A percentile compares a stretch with the other conserved stretches of the same genome.
These are phyloP conservation scores for Aspidiotus rigidus DNA, from an alignment of 2,888 invertebrate species.

Conservation along the genomic window DNA sequence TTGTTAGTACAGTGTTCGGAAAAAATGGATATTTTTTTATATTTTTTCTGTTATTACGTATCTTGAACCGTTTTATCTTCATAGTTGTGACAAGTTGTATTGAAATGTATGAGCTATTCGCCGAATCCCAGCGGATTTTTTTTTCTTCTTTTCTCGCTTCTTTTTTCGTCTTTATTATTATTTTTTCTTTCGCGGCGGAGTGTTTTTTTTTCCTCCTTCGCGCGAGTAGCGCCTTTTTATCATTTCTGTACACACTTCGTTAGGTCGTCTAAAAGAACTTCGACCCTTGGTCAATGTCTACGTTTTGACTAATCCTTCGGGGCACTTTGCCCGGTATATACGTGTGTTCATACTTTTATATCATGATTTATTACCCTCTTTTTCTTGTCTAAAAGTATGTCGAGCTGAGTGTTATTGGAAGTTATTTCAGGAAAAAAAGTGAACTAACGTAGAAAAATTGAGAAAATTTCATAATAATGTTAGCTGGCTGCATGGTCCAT, in stretches of 20 bases:
- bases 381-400: constrained; percentile 1
- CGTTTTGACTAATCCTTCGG: constrained; percentile 14
- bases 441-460: no score
- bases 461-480: no score
- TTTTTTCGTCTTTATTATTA: constrained; percentile 10
- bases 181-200: constrained; percentile 2
- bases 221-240: constrained; percentile 6
- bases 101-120: constrained; percentile 33
- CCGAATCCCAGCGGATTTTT: constrained; percentile 25
- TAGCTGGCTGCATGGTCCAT: no score
- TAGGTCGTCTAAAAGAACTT: constrained; percentile 16
- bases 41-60: constrained; percentile 24
- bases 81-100: constrained; percentile 33
- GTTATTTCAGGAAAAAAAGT: no score
- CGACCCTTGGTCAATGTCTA: constrained; percentile 17
- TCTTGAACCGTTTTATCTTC: constrained; percentile 26
- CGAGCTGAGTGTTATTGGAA: no score
- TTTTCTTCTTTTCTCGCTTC: constrained; percentile 10
- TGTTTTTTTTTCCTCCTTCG: constrained; percentile 8
- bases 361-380: constrained; percentile 27
- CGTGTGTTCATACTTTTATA: constrained; percentile 5
- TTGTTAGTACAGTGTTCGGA: no score
- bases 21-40: constrained; percentile 24
- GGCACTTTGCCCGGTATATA: background rate
- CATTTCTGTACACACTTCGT: background rate